Evolutionary conservation across 2,113 vertebrate species (phyloP), one percentile per base, ranked within the genome.

Genomic region (Leptocoma aspasia): DNA sequence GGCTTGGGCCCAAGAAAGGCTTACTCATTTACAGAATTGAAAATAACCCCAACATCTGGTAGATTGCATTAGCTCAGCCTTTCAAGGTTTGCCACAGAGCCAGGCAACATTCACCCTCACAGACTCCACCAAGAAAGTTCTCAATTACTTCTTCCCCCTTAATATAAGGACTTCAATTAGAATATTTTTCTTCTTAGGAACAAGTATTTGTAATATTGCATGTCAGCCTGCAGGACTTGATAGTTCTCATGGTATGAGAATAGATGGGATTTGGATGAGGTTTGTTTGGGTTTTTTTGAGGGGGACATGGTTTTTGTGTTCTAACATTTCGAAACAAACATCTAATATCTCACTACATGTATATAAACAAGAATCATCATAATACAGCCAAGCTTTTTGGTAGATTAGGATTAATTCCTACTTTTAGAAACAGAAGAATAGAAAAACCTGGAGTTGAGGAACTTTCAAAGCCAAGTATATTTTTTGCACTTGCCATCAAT

Each of bases 131-230:
- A 60, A 44, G 28, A 69, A 82, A 89, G 82, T n/a, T 45, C 47
- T n/a, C 30, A 57, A 23, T 9, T 0, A 28, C 15, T 50, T 60
- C n/a, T 45, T 3, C 4, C 8, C 24, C 17, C 9, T 14, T 11
- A n/a, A 37, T 42, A 39, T 10, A 70, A 47, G 3, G 6, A 57
- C 26, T 83, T 68, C 7, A 50, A 31, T 12, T 59, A 13, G 21
- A 80, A 39, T 47, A 59, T 2, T 70, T 56, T 23, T 79, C 8
- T 61, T 78, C 52, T 49, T 84, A 56, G 18, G 50, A 93, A 63
- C 0, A 52, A 39, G 7, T 42, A 76, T 56, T 47, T 69, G 7
- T 37, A 86, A 65, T 4, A 17, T 9, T 1, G 0, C 17, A 5
- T 14, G 5, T 44, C n/a, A 69, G n/a, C 30, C n/a, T 39, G 33